phyloP scores from a whole-genome alignment of 2,113 vertebrate species.

The Anhinga rufa region DNA sequence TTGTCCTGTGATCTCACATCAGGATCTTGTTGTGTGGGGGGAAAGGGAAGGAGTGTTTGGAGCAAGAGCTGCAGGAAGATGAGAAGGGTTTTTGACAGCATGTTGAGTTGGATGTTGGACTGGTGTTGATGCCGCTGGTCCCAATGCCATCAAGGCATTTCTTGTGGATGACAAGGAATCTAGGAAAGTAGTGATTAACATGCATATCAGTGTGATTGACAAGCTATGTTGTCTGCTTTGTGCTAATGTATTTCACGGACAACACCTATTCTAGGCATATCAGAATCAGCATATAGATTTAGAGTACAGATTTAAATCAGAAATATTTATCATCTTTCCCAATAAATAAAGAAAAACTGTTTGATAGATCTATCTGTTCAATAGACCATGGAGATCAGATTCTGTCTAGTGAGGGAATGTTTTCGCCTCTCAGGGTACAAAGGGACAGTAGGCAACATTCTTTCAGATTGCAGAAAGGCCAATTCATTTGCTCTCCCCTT shows the following conservation, averaged over 20 bases:
- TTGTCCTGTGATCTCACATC: slow-evolving; percentile 50
- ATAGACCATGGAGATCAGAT: not conserved
- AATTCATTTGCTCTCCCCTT: not conserved
- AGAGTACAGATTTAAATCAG: not conserved
- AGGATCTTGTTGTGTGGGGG: slow-evolving; percentile 38
- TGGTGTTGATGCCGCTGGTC: slow-evolving; percentile 55
- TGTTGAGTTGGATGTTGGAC: slow-evolving; percentile 58
- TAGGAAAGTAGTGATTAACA: slow-evolving; percentile 68
- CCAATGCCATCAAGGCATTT: slow-evolving; percentile 65
- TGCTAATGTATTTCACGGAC: slow-evolving; percentile 8
- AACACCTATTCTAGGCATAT: slow-evolving; percentile 25
- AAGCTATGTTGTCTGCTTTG: slow-evolving; percentile 27
- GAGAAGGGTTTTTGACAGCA: slow-evolving; percentile 59
- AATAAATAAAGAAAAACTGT: not conserved
- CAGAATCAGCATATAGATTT: not conserved
- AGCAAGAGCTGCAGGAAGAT: slow-evolving; percentile 61
- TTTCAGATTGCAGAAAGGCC: not conserved
- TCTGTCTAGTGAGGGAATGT: not conserved
- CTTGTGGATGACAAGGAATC: slow-evolving; percentile 67
- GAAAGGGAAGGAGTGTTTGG: slow-evolving; percentile 41
- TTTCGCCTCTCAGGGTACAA: not conserved
- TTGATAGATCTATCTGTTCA: not conserved
- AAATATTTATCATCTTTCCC: slow-evolving; percentile 2
- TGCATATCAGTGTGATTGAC: slow-evolving; percentile 60
- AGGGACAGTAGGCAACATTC: not conserved